Base-by-base conservation (phyloP, 2,888 invertebrate genomes). In the Periphyllus acericola region DNA sequence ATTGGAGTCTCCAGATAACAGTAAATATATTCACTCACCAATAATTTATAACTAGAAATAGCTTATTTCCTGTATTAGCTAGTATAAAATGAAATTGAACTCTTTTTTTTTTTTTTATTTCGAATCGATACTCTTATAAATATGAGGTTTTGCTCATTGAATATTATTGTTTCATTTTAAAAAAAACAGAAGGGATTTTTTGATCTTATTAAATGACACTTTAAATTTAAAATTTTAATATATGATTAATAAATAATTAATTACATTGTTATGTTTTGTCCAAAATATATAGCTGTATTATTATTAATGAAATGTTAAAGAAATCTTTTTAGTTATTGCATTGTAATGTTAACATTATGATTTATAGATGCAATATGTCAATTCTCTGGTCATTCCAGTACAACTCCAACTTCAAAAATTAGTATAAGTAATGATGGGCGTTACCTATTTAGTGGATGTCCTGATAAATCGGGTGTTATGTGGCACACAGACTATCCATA, bases 371-470 rank as follows among this genome's bases (percentile, higher is more conserved):
- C 78, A 40, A 25, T 86, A 34, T 34, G 36, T 21, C 2, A 60
- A 29, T 86, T 40, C 21, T 40, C 29, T 55, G 86, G 86, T 5
- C 29, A 80, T 55, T 0, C 0, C 0, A 21, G 36, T 29, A 80
- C 55, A 79, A 86, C 79, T 29, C 0, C 0, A 0, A 80, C 72
- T 21, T 86, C 86, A 1, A 86, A 80, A 86, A 86, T 86, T n/a
- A 86, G 86, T 40, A 71, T 86, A 0, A 86, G 79, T 72, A 72
- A 80, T 40, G 86, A 86, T 21, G 86, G 80, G 0, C 55, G 72
- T 25, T 86, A 80, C 80, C 8, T 86, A 17, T 86, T 86, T 40
- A 80, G 29, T 80, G 86, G 86, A 25, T 86, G 86, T 72, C 14
- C 36, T 8, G 0, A 72, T 1, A 19, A 72, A 1, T 21, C 3